A percentile compares a stretch with the other conserved stretches of the same genome.
These are phyloP conservation scores for Andrena fulva DNA, from an alignment of 2,888 invertebrate species.

Conservation along the genomic window DNA sequence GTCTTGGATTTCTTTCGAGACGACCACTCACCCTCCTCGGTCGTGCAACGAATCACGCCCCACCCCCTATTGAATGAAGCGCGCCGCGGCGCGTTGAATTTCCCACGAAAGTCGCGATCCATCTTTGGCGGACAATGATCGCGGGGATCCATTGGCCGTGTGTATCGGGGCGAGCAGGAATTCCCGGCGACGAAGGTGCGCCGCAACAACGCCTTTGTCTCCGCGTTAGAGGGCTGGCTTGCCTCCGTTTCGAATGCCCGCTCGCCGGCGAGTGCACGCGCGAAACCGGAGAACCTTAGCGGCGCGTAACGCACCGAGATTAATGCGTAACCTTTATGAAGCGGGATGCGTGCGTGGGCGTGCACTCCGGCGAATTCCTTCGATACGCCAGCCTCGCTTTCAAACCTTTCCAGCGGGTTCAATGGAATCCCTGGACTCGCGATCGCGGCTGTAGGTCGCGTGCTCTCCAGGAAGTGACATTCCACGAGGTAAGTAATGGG, in stretches of 20 bases:
- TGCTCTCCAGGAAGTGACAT: neutral
- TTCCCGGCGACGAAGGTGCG: slow-evolving; percentile 79
- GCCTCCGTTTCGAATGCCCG: slow-evolving; percentile 69
- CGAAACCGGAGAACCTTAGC: slow-evolving; percentile 67
- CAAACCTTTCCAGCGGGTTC: slow-evolving; percentile 22
- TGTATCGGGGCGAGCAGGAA: slow-evolving; percentile 57
- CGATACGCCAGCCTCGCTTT: neutral
- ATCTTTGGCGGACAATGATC: slow-evolving; percentile 59
- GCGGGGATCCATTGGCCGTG: slow-evolving; percentile 42
- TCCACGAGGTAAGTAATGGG: slow-evolving; percentile 9
- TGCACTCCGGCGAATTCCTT: slow-evolving; percentile 41
- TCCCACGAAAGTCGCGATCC: slow-evolving; percentile 51
- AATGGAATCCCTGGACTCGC: neutral
- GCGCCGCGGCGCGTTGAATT: slow-evolving; percentile 26
- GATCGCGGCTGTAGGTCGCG: neutral
- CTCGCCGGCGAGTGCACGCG: slow-evolving; percentile 42
- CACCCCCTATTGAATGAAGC: neutral
- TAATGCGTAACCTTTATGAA: slow-evolving; percentile 75
- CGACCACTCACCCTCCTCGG: neutral
- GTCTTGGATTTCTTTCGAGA: no score
- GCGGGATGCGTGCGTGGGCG: slow-evolving; percentile 62
- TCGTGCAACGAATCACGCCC: neutral
- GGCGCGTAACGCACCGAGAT: slow-evolving; percentile 73
- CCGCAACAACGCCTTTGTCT: slow-evolving; percentile 79
- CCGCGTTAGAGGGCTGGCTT: slow-evolving; percentile 52